Conservation (phyloP, 2,797 vertebrate genomes). For the Nothura maculosa region DNA sequence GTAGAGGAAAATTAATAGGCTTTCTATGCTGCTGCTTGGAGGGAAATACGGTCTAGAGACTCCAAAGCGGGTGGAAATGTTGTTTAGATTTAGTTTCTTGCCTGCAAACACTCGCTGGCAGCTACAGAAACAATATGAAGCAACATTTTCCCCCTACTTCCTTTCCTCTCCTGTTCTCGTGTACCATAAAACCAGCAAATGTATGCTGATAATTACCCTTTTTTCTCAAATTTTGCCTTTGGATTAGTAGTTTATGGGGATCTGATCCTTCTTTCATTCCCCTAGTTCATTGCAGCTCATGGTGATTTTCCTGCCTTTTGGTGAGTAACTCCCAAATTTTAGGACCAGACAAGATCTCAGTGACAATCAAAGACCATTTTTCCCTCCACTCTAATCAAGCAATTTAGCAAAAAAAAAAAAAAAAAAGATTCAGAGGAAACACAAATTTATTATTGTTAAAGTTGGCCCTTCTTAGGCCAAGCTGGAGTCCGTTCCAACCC, state of each 20-base stretch:
- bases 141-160: conserved; percentile 24
- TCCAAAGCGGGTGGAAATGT: conserved; percentile 24
- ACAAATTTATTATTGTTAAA: neutral
- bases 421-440: neutral
- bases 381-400: conserved; percentile 16
- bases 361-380: neutral
- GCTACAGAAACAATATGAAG: neutral
- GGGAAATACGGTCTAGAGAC: conserved; percentile 18
- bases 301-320: neutral
- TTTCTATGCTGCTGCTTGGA: conserved; percentile 32
- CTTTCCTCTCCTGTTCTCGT: neutral
- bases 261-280: neutral
- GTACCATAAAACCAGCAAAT: neutral
- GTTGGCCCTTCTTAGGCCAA: neutral
- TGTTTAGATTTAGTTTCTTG: conserved; percentile 15
- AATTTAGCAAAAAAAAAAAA: neutral
- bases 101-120: neutral
- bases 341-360: neutral
- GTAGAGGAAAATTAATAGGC: conserved; percentile 28
- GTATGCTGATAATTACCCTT: neutral
- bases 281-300: neutral
- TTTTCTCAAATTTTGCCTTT: neutral
- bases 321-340: neutral
- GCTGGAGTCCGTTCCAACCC: neutral
- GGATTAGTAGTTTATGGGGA: neutral